Conservation (phyloP, 2,797 vertebrate genomes). For the Trachops cirrhosus region DNA sequence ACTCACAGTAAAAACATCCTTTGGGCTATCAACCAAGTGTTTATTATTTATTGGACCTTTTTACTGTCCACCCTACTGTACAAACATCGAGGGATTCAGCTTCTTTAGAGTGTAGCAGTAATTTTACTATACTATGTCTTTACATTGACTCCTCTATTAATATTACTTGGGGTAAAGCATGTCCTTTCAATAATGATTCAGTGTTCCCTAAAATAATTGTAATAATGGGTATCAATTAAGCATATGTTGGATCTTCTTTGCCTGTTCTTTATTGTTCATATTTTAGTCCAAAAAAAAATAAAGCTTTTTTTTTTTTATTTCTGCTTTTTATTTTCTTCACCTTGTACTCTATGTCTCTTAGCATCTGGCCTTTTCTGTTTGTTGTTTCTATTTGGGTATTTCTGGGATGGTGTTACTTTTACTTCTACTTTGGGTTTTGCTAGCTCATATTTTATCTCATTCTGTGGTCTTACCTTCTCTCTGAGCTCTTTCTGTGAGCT, state of each 20-base stretch:
- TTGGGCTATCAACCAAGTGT: neutral
- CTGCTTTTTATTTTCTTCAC: neutral
- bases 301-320: neutral
- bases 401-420: neutral
- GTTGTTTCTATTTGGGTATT: neutral
- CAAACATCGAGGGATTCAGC: neutral
- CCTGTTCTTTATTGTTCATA: neutral
- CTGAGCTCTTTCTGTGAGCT: neutral
- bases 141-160: neutral
- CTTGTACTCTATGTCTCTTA: neutral
- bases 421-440: constrained; percentile 7
- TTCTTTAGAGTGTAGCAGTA: constrained; percentile 20
- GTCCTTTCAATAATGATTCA: neutral
- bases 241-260: neutral
- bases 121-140: neutral
- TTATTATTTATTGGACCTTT: constrained; percentile 1
- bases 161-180: neutral
- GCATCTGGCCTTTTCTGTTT: neutral
- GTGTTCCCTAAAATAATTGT: neutral
- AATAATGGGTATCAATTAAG: neutral
- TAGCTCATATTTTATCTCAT: neutral
- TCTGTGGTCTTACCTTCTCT: neutral
- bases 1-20: neutral
- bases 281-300: neutral
- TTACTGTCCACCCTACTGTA: neutral